Evolutionary conservation across 2,113 vertebrate genomes (phyloP).

Genomic region (Paraplagusia blochii): DNA sequence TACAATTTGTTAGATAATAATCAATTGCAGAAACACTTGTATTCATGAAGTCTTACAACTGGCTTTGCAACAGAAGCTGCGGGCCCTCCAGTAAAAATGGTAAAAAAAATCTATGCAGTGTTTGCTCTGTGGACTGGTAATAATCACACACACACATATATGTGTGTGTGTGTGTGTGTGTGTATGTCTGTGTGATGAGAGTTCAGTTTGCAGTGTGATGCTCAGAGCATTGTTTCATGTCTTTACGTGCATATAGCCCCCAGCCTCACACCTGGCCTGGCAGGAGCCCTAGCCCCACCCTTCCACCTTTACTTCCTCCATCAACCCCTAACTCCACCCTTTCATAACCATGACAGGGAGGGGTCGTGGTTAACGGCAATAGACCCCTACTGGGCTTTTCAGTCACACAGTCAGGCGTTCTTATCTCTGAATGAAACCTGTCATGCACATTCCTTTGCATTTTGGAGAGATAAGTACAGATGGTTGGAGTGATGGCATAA

Average conservation of each 20-base stretch:
- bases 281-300: conserved; percentile 45
- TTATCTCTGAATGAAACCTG: conserved; percentile 49
- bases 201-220: not conserved
- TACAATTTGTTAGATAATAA: no score
- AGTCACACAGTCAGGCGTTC: conserved; percentile 30
- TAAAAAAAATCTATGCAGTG: no score
- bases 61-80: no score
- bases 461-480: conserved; percentile 39
- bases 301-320: conserved; percentile 21
- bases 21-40: no score
- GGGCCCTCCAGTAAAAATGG: no score
- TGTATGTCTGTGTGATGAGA: conserved; percentile 9
- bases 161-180: not conserved
- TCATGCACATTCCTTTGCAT: conserved; percentile 46
- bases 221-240: conserved; percentile 46
- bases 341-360: conserved; percentile 28
- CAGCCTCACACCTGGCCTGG: conserved; percentile 70
- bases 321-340: conserved; percentile 3
- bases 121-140: no score
- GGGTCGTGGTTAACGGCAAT: conserved; percentile 10
- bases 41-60: no score
- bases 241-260: conserved; percentile 69
- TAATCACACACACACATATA: no score
- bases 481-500: conserved; percentile 50
- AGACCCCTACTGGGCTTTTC: conserved; percentile 31